These are phyloP conservation scores for Podarcis raffonei DNA, from an alignment of 2,113 vertebrate genomes.

Conservation along the genomic window DNA sequence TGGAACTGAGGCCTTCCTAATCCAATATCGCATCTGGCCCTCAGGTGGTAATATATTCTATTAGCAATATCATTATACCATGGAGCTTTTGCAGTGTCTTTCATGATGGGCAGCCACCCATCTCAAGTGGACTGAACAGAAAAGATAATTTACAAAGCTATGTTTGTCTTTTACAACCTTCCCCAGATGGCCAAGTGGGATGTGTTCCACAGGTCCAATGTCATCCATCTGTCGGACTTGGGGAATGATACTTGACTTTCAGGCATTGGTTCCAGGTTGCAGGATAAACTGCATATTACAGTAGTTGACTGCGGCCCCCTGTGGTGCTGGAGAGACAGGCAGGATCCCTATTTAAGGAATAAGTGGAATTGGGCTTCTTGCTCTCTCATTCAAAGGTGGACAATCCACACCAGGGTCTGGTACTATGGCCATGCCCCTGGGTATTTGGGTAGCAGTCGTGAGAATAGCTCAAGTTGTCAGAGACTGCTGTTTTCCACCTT, in stretches of 20 bases:
- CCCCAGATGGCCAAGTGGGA: neutral
- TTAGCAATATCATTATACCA: neutral
- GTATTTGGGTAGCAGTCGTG: too few species aligned
- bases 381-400: neutral
- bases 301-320: neutral
- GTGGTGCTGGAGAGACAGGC: too few species aligned
- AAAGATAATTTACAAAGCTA: neutral
- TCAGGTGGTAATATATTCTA: neutral
- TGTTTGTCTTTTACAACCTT: neutral
- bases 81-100: neutral
- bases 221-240: neutral
- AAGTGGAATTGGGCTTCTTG: too few species aligned
- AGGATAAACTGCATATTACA: neutral
- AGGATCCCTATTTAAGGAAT: too few species aligned
- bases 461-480: too few species aligned
- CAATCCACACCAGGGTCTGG: too few species aligned
- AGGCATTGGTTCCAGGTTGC: neutral
- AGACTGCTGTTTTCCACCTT: too few species aligned
- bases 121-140: neutral
- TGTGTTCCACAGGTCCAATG: neutral
- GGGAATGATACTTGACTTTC: neutral
- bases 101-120: neutral
- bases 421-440: too few species aligned
- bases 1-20: neutral
- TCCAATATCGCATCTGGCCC: neutral